These are phyloP conservation scores for Phalacrocorax aristotelis DNA, from an alignment of 2,113 vertebrate genomes.

Conservation along the genomic window DNA sequence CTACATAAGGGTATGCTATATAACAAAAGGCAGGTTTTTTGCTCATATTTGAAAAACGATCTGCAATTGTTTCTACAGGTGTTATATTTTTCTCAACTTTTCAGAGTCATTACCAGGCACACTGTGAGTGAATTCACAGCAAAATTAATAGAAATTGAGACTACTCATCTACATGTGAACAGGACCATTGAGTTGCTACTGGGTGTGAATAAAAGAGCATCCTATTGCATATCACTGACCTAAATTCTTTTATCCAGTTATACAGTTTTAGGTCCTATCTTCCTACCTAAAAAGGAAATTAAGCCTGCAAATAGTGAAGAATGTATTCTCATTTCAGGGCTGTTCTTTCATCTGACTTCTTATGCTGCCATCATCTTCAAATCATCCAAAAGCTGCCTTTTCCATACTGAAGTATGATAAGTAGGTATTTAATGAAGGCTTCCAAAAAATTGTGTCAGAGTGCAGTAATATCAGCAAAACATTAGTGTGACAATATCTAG, in stretches of 20 bases:
- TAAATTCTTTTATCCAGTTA: neutral
- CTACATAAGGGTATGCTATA: neutral
- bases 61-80: neutral
- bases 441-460: neutral
- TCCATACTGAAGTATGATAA: neutral
- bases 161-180: neutral
- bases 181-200: neutral
- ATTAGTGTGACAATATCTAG: neutral
- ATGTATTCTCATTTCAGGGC: neutral
- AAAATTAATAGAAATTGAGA: neutral
- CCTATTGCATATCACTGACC: neutral
- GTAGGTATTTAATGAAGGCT: neutral
- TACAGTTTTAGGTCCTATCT: neutral
- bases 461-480: neutral
- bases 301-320: constrained; percentile 22
- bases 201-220: neutral
- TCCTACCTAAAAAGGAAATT: neutral
- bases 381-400: constrained; percentile 2
- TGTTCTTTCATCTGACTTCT: constrained; percentile 12
- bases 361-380: neutral
- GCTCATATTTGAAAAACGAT: neutral
- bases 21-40: neutral
- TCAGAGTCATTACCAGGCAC: neutral
- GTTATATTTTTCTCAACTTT: neutral
- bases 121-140: neutral